A percentile compares a stretch with the other conserved stretches of the same genome.
Evolutionary conservation across 2,113 vertebrate species (phyloP).

Genomic region (Anhinga rufa): DNA sequence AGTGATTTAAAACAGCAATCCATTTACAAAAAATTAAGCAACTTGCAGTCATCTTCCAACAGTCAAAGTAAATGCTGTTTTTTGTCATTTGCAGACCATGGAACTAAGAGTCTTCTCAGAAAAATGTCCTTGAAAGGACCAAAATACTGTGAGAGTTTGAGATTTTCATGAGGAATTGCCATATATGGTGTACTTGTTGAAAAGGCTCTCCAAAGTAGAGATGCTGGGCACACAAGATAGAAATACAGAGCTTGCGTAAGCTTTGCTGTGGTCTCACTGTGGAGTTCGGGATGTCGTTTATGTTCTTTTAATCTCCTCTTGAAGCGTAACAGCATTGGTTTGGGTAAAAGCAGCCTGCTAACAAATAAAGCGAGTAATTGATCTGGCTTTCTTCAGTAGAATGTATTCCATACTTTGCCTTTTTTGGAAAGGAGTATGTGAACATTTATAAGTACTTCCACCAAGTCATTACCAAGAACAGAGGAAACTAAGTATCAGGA

Average conservation of each 20-base stretch:
- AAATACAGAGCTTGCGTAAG: not conserved
- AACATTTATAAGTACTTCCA: not conserved
- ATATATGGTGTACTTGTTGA: not conserved
- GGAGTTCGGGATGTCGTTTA: not conserved
- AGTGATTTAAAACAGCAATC: not conserved
- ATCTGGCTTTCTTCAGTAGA: slow-evolving; percentile 8
- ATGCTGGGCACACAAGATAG: not conserved
- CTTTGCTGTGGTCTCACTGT: not conserved
- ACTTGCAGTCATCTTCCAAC: not conserved
- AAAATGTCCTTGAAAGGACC: not conserved
- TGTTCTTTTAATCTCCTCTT: slow-evolving; percentile 4
- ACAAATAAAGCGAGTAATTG: not conserved
- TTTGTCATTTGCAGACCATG: not conserved
- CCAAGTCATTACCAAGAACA: not conserved
- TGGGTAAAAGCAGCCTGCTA: slow-evolving; percentile 14
- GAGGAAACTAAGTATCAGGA: not conserved
- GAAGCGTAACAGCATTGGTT: not conserved
- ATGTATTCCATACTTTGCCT: not conserved
- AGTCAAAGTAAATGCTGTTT: not conserved
- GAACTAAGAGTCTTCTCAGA: not conserved
- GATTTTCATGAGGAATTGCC: not conserved
- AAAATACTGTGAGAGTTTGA: not conserved
- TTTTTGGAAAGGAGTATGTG: not conserved
- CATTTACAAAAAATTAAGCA: not conserved
- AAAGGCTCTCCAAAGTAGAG: not conserved